A percentile compares a stretch with the other conserved stretches of the same genome.
Conservation (phyloP, 2,113 vertebrate species). For the Pluvialis apricaria region DNA sequence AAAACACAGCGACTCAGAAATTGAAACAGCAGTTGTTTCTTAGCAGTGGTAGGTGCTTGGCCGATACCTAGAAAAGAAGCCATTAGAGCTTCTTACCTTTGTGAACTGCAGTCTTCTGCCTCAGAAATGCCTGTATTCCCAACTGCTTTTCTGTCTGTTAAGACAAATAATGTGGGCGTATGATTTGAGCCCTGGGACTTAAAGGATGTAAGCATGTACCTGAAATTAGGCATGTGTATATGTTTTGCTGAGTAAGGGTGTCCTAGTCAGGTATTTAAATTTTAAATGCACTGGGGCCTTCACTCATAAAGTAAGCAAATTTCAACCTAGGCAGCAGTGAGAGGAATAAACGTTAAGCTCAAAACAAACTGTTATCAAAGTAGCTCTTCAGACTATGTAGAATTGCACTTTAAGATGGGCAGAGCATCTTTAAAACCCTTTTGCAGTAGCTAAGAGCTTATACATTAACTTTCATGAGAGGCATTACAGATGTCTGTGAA, state of each 20-base stretch:
- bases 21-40: not conserved
- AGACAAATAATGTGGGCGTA: not conserved
- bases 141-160: not conserved
- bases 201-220: not conserved
- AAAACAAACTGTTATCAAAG: conserved; percentile 41
- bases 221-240: conserved; percentile 19
- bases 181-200: conserved; percentile 7
- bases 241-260: conserved; percentile 48
- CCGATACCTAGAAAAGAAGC: not conserved
- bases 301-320: conserved; percentile 23
- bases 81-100: not conserved
- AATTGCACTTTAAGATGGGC: conserved; percentile 44
- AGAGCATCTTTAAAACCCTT: conserved; percentile 51
- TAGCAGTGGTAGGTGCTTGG: not conserved
- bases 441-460: conserved; percentile 57
- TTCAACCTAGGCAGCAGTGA: conserved; percentile 23
- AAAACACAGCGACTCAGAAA: not conserved
- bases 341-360: conserved; percentile 56
- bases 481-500: conserved; percentile 63
- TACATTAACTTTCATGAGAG: conserved; percentile 62
- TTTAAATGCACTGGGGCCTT: conserved; percentile 40
- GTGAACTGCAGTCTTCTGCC: not conserved
- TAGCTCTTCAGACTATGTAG: conserved; percentile 30
- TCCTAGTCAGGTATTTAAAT: conserved; percentile 46
- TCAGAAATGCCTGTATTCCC: not conserved